Conservation (phyloP, 2,113 vertebrate species). For the Axis porcinus region DNA sequence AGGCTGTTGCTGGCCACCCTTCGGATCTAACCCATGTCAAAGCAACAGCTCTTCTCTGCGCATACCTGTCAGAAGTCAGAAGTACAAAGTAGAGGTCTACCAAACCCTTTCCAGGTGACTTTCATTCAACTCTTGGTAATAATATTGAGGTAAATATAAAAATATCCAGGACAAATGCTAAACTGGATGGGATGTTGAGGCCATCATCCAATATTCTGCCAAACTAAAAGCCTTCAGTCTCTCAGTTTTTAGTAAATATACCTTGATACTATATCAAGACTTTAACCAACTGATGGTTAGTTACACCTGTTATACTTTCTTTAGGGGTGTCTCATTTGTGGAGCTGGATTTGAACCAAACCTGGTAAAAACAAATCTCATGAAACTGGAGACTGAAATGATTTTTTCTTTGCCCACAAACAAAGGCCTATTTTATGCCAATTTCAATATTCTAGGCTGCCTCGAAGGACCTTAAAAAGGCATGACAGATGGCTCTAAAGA, state of each 20-base stretch:
- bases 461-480: background rate
- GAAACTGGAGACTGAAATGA: background rate
- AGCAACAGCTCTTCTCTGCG: background rate
- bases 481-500: slow-evolving; percentile 21
- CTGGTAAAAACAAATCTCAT: background rate
- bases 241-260: background rate
- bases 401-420: background rate
- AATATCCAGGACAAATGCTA: background rate
- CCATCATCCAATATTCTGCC: background rate
- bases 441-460: slow-evolving; percentile 24
- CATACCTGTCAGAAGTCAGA: background rate
- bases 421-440: slow-evolving; percentile 6
- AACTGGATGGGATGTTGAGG: background rate
- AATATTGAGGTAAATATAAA: background rate
- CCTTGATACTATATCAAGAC: background rate
- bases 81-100: background rate
- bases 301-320: background rate
- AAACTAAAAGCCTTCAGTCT: background rate
- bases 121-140: background rate
- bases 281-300: background rate
- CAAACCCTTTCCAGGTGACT: background rate
- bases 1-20: background rate
- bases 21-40: background rate
- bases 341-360: background rate
- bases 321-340: background rate